Evolutionary conservation across 35 echinoderm and acorn worm genomes (phyloP), one percentile per base, ranked within the genome.

Genomic region (Hemicentrotus pulcherrimus): DNA sequence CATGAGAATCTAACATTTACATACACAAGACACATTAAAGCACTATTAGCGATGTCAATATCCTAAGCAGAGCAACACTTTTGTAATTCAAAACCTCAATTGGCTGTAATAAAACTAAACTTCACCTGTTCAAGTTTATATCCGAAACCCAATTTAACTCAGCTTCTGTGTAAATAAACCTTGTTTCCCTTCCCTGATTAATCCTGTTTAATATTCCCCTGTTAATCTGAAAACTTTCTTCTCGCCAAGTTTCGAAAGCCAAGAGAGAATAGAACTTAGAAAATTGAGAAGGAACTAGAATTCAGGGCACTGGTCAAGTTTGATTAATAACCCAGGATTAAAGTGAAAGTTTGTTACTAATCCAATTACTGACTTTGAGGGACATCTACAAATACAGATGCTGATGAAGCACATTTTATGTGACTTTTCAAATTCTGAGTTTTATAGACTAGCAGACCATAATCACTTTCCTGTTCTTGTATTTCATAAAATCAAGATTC

Each of bases 91-190:
- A 22, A 78, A n/a, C 65, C 19, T 78, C 2, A 78, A 78, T 78
- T 6, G 19, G 65, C 24, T 78, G 5, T n/a, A 4, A 28, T 22
- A 78, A 55, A 55, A 55, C 50, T 55, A 55, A 55, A 55, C 22
- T 28, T 78, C 65, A 78, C 65, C 65, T 78, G 65, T 78, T 78
- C 6, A 78, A 78, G 65, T 22, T 78, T 78, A 78, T 78, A 78
- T 78, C 65, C 65, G 28, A 78, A 78, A 78, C 65, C 65, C 24
- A n/a, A 78, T 78, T 78, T 78, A 78, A n/a, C 65, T 78, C 65
- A 6, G 28, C 65, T 28, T 78, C 65, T 78, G 22, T 78, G 5
- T 78, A n/a, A 78, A 8, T 78, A 78, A 22, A 22, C 65, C 65
- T 28, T 78, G 15, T 55, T 12, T 78, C 18, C 28, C 7, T 78